Evolutionary conservation across 1,140 invertebrate species (phyloP).

Genomic region (Diabrotica virgifera): DNA sequence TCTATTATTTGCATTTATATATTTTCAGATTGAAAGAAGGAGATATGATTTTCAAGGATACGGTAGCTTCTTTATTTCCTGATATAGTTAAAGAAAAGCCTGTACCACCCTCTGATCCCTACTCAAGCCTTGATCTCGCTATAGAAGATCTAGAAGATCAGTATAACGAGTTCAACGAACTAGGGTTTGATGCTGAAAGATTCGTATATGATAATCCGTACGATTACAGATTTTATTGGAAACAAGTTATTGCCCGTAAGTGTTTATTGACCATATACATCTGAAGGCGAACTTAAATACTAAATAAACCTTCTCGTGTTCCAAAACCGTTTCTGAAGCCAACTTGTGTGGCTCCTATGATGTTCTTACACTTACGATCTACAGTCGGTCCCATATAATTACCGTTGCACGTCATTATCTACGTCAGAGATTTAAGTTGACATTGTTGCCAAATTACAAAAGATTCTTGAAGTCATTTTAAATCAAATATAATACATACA

Average conservation of each 20-base stretch:
- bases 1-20: not conserved
- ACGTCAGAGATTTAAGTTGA: too few relatives aligned
- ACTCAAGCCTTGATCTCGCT: conserved; percentile 27
- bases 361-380: too few relatives aligned
- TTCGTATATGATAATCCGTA: conserved; percentile 34
- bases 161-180: conserved; percentile 25
- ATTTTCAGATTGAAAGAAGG: conserved; percentile 32
- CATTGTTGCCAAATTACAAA: too few relatives aligned
- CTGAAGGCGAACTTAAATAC: too few relatives aligned
- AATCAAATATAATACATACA: too few relatives aligned
- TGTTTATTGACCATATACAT: too few relatives aligned
- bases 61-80: conserved; percentile 43
- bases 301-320: too few relatives aligned
- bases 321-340: too few relatives aligned
- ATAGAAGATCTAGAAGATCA: conserved; percentile 22
- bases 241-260: conserved; percentile 27
- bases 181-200: conserved; percentile 21
- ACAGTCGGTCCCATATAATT: too few relatives aligned
- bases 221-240: conserved; percentile 40
- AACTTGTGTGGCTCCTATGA: too few relatives aligned
- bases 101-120: conserved; percentile 35
- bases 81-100: conserved; percentile 41
- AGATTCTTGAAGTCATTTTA: too few relatives aligned
- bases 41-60: conserved; percentile 40
- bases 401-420: too few relatives aligned